Evolutionary conservation across 64 coral and sea anemone genomes (phyloP).

Genomic region (Montipora capricornis): DNA sequence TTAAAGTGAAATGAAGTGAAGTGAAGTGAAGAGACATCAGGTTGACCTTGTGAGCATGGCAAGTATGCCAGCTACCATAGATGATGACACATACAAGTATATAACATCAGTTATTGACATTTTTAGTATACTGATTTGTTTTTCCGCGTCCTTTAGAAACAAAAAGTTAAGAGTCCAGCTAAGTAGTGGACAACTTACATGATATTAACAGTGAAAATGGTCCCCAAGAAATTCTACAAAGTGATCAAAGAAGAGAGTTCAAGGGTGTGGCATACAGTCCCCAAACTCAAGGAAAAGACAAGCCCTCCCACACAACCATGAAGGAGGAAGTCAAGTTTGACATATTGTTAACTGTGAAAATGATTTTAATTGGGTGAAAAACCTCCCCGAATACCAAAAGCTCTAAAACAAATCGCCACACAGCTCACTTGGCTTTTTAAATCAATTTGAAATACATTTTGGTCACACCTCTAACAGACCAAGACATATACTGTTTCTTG

Average conservation of each 20-base stretch:
- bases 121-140: slow-evolving; percentile 46
- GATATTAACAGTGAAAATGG: too few relatives aligned
- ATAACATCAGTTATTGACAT: slow-evolving; percentile 63
- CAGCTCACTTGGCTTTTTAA: slow-evolving; percentile 12
- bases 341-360: too few relatives aligned
- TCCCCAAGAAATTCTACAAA: too few relatives aligned
- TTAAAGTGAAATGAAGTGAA: too few relatives aligned
- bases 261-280: too few relatives aligned
- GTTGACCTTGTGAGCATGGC: slow-evolving; percentile 33
- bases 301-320: too few relatives aligned
- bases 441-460: slow-evolving; percentile 60
- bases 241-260: too few relatives aligned
- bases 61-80: slow-evolving; percentile 23
- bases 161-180: not conserved
- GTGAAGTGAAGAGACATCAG: slow-evolving; percentile 17
- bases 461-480: not conserved
- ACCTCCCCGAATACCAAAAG: slow-evolving; percentile 24
- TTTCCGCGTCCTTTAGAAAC: slow-evolving; percentile 5
- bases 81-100: slow-evolving; percentile 45
- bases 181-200: too few relatives aligned
- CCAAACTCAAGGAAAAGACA: too few relatives aligned
- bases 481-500: slow-evolving; percentile 1
- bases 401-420: slow-evolving; percentile 49
- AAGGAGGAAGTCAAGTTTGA: too few relatives aligned
- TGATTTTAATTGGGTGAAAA: too few relatives aligned